phyloP scores from a whole-genome alignment of 2,113 vertebrate species.

The Panthera uncia region DNA sequence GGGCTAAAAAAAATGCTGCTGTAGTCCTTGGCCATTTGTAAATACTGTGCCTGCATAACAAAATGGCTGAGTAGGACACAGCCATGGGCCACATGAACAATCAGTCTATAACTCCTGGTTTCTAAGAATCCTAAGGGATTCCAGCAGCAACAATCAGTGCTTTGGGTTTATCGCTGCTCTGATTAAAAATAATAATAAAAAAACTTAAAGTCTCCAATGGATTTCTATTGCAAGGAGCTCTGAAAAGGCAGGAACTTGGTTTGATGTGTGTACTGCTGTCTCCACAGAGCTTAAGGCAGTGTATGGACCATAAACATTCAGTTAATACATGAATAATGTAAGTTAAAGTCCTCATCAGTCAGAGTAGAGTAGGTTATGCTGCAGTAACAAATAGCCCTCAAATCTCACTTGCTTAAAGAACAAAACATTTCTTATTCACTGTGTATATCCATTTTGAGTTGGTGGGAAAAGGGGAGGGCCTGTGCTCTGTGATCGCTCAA shows the following conservation, averaged over 20 bases:
- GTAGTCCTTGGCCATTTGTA: neutral
- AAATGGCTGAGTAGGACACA: neutral
- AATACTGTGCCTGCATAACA: neutral
- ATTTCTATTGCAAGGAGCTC: neutral
- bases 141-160: neutral
- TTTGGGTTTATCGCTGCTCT: neutral
- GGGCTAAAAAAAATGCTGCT: neutral
- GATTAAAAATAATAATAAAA: neutral
- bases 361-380: neutral
- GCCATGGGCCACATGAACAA: neutral
- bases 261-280: neutral
- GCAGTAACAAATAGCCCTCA: neutral
- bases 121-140: neutral
- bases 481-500: neutral
- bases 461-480: neutral
- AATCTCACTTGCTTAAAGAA: neutral
- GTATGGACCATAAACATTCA: neutral
- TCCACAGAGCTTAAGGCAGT: neutral
- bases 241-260: neutral
- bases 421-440: neutral
- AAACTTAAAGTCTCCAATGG: neutral
- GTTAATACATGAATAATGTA: neutral
- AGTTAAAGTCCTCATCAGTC: slow-evolving; percentile 7
- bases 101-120: neutral
- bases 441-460: neutral